Percentiles rank a stretch among this genome's conserved stretches.
Evolutionary conservation across 2,888 invertebrate species (phyloP).

Genomic region (Tiphia femorata): DNA sequence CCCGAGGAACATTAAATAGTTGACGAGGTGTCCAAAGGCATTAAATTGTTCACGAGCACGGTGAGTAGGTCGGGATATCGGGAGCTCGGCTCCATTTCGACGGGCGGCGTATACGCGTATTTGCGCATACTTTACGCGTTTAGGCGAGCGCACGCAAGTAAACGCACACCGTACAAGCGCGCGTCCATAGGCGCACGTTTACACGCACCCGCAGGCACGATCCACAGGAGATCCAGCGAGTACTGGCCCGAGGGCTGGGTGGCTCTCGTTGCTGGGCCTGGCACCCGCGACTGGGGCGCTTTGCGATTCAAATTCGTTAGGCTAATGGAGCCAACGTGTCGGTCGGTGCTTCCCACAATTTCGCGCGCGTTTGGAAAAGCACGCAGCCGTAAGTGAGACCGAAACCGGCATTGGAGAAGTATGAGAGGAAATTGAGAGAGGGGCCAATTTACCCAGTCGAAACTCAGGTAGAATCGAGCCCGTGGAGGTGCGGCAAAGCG

Average conservation of each 20-base stretch:
- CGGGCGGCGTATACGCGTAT: too few relatives aligned
- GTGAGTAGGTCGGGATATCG: not conserved
- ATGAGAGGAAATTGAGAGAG: too few relatives aligned
- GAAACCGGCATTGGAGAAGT: too few relatives aligned
- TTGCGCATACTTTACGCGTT: too few relatives aligned
- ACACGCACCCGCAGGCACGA: too few relatives aligned
- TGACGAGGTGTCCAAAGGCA: not conserved
- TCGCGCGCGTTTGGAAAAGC: not conserved
- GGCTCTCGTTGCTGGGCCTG: not conserved
- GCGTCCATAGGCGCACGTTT: too few relatives aligned
- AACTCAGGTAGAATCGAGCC: too few relatives aligned
- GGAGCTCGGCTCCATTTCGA: not conserved
- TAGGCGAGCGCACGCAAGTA: not conserved
- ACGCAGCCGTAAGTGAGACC: too few relatives aligned
- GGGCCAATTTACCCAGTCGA: too few relatives aligned
- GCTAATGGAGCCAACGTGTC: not conserved
- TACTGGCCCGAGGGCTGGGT: too few relatives aligned
- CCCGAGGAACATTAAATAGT: not conserved
- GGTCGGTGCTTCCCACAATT: not conserved
- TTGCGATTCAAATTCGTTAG: not conserved
- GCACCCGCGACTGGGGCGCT: not conserved
- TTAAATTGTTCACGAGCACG: constrained; percentile 1
- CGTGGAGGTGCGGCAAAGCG: too few relatives aligned
- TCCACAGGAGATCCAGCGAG: too few relatives aligned
- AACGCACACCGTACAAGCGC: not conserved